Conservation (phyloP, 2,888 invertebrate genomes). For the Drosophila yooni region DNA sequence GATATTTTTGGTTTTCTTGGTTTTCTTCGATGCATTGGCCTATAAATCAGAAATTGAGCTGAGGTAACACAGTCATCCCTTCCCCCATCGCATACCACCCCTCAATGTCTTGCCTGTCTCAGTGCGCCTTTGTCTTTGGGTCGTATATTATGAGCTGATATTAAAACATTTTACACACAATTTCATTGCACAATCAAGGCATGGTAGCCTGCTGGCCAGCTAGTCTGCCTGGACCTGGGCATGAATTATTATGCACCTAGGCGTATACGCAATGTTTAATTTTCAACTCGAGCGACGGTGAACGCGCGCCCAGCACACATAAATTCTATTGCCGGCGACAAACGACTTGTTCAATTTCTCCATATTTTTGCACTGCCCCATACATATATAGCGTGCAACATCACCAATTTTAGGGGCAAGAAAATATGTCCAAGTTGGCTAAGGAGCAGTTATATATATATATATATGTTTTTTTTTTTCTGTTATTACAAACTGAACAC, state of each 20-base stretch:
- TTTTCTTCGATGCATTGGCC: slow-evolving; percentile 31
- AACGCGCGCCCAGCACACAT: slow-evolving; percentile 61
- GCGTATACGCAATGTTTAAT: slow-evolving; percentile 82
- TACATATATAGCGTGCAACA: background rate
- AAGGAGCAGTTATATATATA: slow-evolving; percentile 48
- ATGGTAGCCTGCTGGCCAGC: slow-evolving; percentile 19
- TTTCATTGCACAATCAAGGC: slow-evolving; percentile 59
- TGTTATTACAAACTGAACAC: slow-evolving; percentile 28
- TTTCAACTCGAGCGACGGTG: slow-evolving; percentile 68
- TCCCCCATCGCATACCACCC: background rate
- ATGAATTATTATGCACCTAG: slow-evolving; percentile 82
- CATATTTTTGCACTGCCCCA: slow-evolving; percentile 45
- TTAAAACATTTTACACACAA: slow-evolving; percentile 80
- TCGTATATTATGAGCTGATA: slow-evolving; percentile 77
- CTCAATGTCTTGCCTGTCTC: background rate
- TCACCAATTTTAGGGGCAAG: slow-evolving; percentile 39
- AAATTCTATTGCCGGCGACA: slow-evolving; percentile 76
- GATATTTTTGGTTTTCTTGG: background rate
- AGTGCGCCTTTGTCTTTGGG: slow-evolving; percentile 29
- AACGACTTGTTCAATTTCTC: slow-evolving; percentile 80
- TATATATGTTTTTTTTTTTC: background rate
- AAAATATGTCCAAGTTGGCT: slow-evolving; percentile 55
- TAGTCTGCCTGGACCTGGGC: slow-evolving; percentile 33
- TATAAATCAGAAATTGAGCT: slow-evolving; percentile 78
- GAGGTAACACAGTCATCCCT: slow-evolving; percentile 38